Conservation (phyloP, 2,888 invertebrate genomes). For the Agrypnus murinus region DNA sequence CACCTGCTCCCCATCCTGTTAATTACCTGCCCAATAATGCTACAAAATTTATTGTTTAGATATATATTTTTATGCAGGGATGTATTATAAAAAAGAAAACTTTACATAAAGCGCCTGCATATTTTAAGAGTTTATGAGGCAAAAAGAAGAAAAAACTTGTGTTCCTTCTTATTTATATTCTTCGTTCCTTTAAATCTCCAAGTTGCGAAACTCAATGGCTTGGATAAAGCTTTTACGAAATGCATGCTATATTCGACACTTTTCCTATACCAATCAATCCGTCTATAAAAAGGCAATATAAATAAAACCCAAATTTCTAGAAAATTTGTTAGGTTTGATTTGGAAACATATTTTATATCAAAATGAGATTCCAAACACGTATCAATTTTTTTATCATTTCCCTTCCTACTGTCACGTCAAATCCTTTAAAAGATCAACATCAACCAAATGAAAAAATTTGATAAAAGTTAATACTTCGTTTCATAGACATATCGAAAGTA, state of each 20-base stretch:
- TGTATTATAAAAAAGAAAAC: no score
- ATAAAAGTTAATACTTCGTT: neutral
- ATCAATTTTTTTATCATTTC: no score
- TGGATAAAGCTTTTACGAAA: conserved; percentile 35
- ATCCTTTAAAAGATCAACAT: no score
- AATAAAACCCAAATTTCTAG: conserved; percentile 18
- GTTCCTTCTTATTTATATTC: conserved; percentile 39
- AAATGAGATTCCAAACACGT: neutral
- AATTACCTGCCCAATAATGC: no score
- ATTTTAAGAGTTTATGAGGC: neutral
- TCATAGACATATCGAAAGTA: conserved; percentile 8
- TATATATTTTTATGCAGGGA: no score
- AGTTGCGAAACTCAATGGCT: conserved; percentile 34
- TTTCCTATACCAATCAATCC: conserved; percentile 26
- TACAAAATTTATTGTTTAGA: no score
- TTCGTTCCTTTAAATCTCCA: conserved; percentile 34
- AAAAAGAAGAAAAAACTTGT: conserved; percentile 10
- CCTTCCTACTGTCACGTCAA: no score
- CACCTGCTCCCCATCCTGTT: no score
- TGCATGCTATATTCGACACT: conserved; percentile 28
- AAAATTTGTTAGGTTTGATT: conserved; percentile 5
- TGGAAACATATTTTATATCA: neutral
- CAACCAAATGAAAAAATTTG: no score
- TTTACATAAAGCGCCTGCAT: neutral
- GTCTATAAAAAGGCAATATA: conserved; percentile 28